Evolutionary conservation across 2,888 invertebrate species (phyloP), one percentile per base, ranked within the genome.

Genomic region (Caenorhabditis angaria): DNA sequence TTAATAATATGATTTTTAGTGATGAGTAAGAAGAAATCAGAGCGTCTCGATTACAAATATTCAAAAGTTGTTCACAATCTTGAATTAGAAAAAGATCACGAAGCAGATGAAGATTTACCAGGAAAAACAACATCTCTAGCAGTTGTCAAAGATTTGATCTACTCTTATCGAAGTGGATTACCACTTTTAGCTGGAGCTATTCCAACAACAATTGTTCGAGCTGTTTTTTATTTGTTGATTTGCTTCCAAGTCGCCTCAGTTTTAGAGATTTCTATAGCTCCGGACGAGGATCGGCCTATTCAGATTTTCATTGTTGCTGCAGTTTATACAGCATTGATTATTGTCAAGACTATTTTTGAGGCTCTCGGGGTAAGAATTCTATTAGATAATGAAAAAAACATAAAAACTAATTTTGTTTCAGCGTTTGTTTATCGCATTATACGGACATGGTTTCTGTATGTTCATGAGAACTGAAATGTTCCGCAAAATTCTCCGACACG

Each of bases 201-300:
- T 22, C 85, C 85, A 6, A 78, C 82, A 1, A 85, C 84, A 2
- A 77, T 85, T n/a, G 62, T 85, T 8, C 70, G 85, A 35, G 83
- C 84, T 0, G 65, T 83, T 12, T 84, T 86, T 77, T 83, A 83
- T 50, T 70, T 85, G 1, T 74, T 85, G 8, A 83, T 85, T 20
- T 85, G 85, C 65, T 85, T 85, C 76, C 80, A 85, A 77, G 82
- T 85, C 6, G 80, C 85, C 2, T 83, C 84, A 1, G 79, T 86
- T 20, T 64, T 85, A 14, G 85, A 85, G 78, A 74, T 84, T 57
- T 79, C 83, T 6, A 78, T 85, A 58, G 76, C 76, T 12, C 81
- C 84, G 6, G 77, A 71, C n/a, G 81, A 82, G 20, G 76, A 80
- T 10, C 47, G 80, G 27, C 63, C 80, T 2, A 66, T 80, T 22